phyloP scores from a whole-genome alignment of 1,140 invertebrate species.

The Hypsibius dujardini region DNA sequence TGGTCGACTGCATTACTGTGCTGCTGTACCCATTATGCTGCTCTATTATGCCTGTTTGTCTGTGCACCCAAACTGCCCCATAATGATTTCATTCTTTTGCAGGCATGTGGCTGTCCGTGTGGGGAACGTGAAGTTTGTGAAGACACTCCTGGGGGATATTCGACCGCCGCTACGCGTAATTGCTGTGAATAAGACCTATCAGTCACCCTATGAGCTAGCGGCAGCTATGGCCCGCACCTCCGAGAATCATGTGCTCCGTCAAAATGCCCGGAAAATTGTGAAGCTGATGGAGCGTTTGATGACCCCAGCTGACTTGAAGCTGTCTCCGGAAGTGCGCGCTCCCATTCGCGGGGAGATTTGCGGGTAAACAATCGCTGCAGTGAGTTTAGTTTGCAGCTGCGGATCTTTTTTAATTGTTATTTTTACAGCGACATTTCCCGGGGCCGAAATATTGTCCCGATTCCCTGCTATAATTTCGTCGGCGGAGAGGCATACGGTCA shows the following conservation, averaged over 20 bases:
- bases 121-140: neutral
- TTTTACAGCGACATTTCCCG: neutral
- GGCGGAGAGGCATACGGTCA: neutral
- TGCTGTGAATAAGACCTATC: neutral
- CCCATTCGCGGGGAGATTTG: neutral
- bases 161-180: neutral
- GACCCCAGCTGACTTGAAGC: neutral
- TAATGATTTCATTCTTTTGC: neutral
- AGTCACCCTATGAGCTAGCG: neutral
- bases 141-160: neutral
- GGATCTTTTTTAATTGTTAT: neutral
- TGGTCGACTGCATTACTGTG: too few species aligned
- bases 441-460: neutral
- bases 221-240: too few species aligned
- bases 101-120: neutral
- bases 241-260: too few species aligned
- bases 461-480: slow-evolving; percentile 1
- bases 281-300: slow-evolving; percentile 9
- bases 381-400: too few species aligned
- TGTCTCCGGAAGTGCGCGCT: neutral
- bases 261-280: neutral
- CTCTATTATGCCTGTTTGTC: too few species aligned
- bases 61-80: too few species aligned
- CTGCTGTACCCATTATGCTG: too few species aligned
- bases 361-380: neutral